Evolutionary conservation across 2,797 vertebrate genomes (phyloP), one percentile per base, ranked within the genome.

Genomic region (Lacerta viridis): DNA sequence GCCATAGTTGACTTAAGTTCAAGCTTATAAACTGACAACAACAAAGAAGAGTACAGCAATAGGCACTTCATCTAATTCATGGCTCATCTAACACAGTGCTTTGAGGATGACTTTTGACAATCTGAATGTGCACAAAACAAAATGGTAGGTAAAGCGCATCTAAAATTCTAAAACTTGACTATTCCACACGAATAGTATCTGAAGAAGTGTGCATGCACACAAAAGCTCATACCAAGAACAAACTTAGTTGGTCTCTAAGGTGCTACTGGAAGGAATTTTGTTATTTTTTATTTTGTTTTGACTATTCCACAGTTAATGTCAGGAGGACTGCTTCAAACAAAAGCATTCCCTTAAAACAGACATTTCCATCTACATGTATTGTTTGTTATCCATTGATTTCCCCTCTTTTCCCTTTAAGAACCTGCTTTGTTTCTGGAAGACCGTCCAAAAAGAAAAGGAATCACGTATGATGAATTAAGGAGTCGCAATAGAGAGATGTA

Each of bases 391-490:
- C 33, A 18, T 78, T 86, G 79, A 82, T 86, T 94, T 93, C 76
- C 84, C 90, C 94, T 91, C 92, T 93, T 85, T 33, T 61, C 33
- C 3, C 8, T 4, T 95, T 85, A 94, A 98, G 98, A 92, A 82
- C 96, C 97, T 94, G 86, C 91, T 89, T 93, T 96, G 77, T 71
- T 94, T 89, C 41, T 94, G 87, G 98, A 98, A 77, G 96, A 97
- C 97, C 96, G 87, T 95, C 97, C 92, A 95, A 96, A 96, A 97
- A 94, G 94, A 97, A 98, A 95, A 84, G 95, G 72, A 92, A 41
- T 98, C 94, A 97, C 98, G 25, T 99, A 99, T 43, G 98, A 99
- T 87, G 97, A 99, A 93, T 96, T 99, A 91, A 98, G 98, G 94
- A 98, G 96, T 92, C 98, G 97, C 94, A 99, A 99, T 96, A 96